Base-by-base conservation (phyloP, 1,140 invertebrate species). In the Dreissena polymorpha region DNA sequence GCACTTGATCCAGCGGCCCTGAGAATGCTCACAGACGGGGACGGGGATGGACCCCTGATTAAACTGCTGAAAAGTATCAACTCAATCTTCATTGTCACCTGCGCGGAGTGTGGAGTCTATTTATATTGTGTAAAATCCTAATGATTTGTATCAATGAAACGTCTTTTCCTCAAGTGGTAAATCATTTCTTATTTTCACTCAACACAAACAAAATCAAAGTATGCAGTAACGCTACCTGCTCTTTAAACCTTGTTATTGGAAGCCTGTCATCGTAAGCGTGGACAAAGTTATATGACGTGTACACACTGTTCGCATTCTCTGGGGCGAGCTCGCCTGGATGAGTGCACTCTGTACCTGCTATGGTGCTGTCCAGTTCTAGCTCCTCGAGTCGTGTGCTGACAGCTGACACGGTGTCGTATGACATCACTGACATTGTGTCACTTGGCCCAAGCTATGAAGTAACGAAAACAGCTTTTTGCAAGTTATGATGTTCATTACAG, bases 201-300 rank as follows among this genome's bases (percentile, higher is more conserved):
- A 8, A 39, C 39, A 39, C 39, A 39, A 39, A 39, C 39, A 39
- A 39, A 39, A 5, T 39, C 8, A 39, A 39, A 5, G 8, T 39
- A 2, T 39, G 39, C 39, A 39, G 39, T 39, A 21, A 51, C 18
- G 68, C 39, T 77, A 92, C 92, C 87, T 92, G 85, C 27, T 92
- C 89, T 67, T 81, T 89, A 51, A 79, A 83, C 14, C 85, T 70
- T 14, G 88, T 83, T 29, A 93, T 91, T 13, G 91, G 90, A 21
- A 93, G 75, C 18, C 88, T 86, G 0, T 70, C 65, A 67, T 89
- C 87, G 85, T 90, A 89, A 3, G 71, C 71, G 55, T 89, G 88
- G 5, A 79, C 78, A 76, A 93, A 92, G 53, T 87, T 84, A 71
- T 92, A 92, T n/a, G 87, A 86, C 5, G 84, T 84, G 81, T 93